These are phyloP conservation scores for Gymnoscopelus braueri DNA, from an alignment of 2,797 vertebrate genomes.

Conservation along the genomic window DNA sequence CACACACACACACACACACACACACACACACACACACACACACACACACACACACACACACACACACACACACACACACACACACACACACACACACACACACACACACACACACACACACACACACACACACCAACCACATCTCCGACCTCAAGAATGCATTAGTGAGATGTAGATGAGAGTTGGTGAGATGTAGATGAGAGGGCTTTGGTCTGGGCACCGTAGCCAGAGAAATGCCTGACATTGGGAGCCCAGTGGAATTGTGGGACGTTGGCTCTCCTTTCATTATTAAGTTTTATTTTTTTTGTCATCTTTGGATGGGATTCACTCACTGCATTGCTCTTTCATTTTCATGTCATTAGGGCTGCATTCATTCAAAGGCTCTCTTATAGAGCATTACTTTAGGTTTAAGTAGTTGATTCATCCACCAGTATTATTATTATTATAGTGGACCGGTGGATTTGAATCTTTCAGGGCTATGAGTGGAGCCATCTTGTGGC, in stretches of 20 bases:
- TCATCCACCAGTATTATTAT: conserved; percentile 12
- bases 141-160: conserved; percentile 37
- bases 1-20: not conserved
- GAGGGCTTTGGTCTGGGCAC: conserved; percentile 24
- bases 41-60: not conserved
- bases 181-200: conserved; percentile 2
- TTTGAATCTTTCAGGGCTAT: conserved; percentile 19
- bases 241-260: conserved; percentile 53
- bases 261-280: conserved; percentile 23
- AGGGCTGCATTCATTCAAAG: conserved; percentile 13
- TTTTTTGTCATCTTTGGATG: conserved; percentile 32
- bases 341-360: conserved; percentile 31
- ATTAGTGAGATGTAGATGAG: conserved; percentile 31
- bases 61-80: conserved; percentile 2
- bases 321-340: conserved; percentile 23
- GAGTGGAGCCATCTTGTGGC: conserved; percentile 34
- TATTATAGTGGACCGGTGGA: conserved; percentile 13
- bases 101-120: not conserved
- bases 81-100: not conserved
- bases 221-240: conserved; percentile 42
- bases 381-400: not conserved
- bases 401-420: conserved; percentile 29
- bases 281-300: conserved; percentile 5
- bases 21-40: not conserved
- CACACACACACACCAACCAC: not conserved